Evolutionary conservation across 1,140 invertebrate genomes (phyloP), one percentile per base, ranked within the genome.

Genomic region (Apis laboriosa): DNA sequence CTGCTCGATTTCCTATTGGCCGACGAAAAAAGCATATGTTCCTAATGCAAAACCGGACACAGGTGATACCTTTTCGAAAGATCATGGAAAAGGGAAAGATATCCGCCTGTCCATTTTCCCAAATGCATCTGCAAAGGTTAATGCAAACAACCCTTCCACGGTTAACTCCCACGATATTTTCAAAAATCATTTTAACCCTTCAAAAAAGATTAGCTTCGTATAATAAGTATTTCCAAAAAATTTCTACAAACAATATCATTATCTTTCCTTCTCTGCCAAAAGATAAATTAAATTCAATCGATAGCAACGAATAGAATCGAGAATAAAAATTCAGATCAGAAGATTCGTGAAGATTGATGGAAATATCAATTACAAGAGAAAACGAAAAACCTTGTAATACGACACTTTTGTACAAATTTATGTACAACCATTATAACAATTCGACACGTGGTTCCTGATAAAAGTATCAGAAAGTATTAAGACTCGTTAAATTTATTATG

Each of bases 391-490:
- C 34, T 13, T 58, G 84, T 85, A 88, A 88, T 73, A 72, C 67
- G 84, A 87, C 77, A 88, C 86, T 56, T 49, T 58, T 85, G 85
- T 24, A 83, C 49, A 53, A 83, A 24, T 88, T 92, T 90, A 86
- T 82, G 86, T 88, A 28, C 2, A 92, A 92, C 91, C 89, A 90
- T 91, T 91, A 90, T 89, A 85, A 85, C 88, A 84, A 78, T 56
- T 66, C 73, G 64, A 84, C 78, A 78, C 81, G 77, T 75, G 77
- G 71, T 58, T 17, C 75, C 21, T 43, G 58, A 24, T 24, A 24
- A 43, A 43, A 43, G 5, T 43, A 53, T 11, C 55, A 49, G 13
- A n/a, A 13, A 11, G 76, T 56, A 21, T 56, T n/a, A 12, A 28
- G 51, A 13, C 9, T 1, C 11, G 21, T 24, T 11, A 24, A 34